Percentiles rank a stretch among this genome's conserved stretches.
phyloP scores from a whole-genome alignment of 2,888 invertebrate species.

The Drosophila kanekoi region DNA sequence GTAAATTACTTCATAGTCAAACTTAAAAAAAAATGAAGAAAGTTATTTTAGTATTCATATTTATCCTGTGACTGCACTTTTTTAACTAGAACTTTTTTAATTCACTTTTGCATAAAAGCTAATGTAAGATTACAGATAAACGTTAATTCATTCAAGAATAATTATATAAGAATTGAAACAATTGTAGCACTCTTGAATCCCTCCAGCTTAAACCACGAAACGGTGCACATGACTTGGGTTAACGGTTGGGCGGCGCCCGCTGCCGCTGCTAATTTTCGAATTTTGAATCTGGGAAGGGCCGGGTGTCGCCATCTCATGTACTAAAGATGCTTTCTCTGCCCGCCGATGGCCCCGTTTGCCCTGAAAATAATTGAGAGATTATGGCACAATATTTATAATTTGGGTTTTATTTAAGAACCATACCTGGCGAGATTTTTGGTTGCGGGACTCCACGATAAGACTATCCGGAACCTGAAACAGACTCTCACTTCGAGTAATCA shows the following conservation, averaged over 20 bases:
- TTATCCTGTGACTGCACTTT: conserved; percentile 24
- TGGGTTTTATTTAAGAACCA: not conserved
- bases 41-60: conserved; percentile 28
- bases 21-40: conserved; percentile 19
- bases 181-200: conserved; percentile 19
- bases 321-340: conserved; percentile 69
- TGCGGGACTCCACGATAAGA: conserved; percentile 88
- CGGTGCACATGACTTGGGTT: conserved; percentile 84
- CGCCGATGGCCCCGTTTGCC: conserved; percentile 83
- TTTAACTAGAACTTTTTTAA: conserved; percentile 53
- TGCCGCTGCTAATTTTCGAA: conserved; percentile 44
- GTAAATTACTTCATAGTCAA: conserved; percentile 29
- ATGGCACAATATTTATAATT: too few species aligned
- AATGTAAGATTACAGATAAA: conserved; percentile 16
- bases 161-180: conserved; percentile 23
- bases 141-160: conserved; percentile 42
- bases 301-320: conserved; percentile 54
- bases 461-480: conserved; percentile 93
- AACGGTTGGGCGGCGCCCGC: conserved; percentile 69
- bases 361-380: conserved; percentile 46
- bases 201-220: conserved; percentile 76
- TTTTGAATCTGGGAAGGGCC: conserved; percentile 31
- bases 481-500: conserved; percentile 91
- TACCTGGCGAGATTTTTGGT: conserved; percentile 82
- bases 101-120: conserved; percentile 23